Percentiles rank a stretch among this genome's conserved stretches.
phyloP scores from a whole-genome alignment of 1,140 invertebrate genomes.

The Megalopta genalis region DNA sequence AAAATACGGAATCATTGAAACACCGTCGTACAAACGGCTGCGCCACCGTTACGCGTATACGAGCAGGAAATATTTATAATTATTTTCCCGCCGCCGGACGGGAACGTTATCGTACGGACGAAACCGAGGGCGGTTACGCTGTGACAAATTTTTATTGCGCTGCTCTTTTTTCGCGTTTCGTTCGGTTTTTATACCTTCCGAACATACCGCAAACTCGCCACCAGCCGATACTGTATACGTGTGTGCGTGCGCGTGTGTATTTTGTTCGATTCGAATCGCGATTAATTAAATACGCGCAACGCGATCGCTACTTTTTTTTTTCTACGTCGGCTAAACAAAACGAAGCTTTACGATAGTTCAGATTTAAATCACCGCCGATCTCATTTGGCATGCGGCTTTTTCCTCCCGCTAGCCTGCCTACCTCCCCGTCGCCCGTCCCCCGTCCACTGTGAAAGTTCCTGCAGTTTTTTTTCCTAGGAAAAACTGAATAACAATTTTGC shows the following conservation, averaged over 20 bases:
- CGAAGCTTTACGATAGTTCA: conserved; percentile 9
- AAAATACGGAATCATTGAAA: conserved; percentile 22
- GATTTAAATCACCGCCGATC: conserved; percentile 27
- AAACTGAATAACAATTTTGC: conserved; percentile 48
- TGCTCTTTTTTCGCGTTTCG: background rate
- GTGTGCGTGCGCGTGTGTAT: background rate
- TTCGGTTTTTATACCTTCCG: background rate
- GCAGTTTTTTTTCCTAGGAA: conserved; percentile 10
- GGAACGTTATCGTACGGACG: background rate
- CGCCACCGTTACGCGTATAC: background rate
- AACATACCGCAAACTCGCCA: background rate
- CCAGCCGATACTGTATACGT: background rate
- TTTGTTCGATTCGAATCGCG: background rate
- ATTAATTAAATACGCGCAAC: conserved; percentile 17
- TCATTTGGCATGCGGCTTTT: conserved; percentile 11
- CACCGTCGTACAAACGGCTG: background rate
- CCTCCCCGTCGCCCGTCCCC: background rate
- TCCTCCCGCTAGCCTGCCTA: background rate
- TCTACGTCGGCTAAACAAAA: background rate
- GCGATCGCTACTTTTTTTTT: background rate
- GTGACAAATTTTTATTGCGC: background rate
- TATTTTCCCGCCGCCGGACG: background rate
- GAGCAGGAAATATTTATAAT: background rate
- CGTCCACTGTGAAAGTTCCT: background rate
- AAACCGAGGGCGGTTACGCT: background rate